Evolutionary conservation across 2,888 invertebrate species (phyloP).

Genomic region (Selenia dentaria): DNA sequence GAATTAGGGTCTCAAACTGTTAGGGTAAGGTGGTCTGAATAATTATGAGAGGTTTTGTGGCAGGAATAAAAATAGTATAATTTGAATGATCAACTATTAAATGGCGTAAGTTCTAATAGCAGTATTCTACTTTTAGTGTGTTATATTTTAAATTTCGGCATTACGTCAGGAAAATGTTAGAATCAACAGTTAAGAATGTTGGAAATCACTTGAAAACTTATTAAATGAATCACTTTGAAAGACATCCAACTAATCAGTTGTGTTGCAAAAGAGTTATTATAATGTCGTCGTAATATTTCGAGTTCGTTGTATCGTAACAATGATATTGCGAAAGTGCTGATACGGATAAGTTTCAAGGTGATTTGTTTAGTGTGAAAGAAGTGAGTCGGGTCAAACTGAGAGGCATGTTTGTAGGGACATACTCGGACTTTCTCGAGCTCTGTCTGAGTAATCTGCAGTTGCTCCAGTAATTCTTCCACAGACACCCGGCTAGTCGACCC

Average conservation of each 20-base stretch:
- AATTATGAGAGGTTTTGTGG: not conserved
- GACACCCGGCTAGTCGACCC: conserved; percentile 88
- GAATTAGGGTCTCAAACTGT: not conserved
- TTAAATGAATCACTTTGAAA: conserved; percentile 20
- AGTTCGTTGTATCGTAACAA: conserved; percentile 21
- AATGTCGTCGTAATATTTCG: conserved; percentile 12
- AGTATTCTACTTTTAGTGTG: conserved; percentile 17
- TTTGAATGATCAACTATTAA: conserved; percentile 3
- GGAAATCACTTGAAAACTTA: conserved; percentile 12
- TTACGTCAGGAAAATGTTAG: conserved; percentile 28
- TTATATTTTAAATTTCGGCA: conserved; percentile 16
- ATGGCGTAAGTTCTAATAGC: conserved; percentile 11
- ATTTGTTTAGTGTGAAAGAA: conserved; percentile 14
- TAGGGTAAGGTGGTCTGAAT: not conserved
- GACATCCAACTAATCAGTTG: conserved; percentile 15
- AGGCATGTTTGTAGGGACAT: conserved; percentile 52
- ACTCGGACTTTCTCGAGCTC: conserved; percentile 96
- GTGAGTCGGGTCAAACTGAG: conserved; percentile 1
- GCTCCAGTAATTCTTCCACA: conserved; percentile 92
- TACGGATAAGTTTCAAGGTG: conserved; percentile 38
- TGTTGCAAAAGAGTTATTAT: conserved; percentile 4
- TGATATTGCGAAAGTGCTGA: conserved; percentile 23
- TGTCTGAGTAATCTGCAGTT: conserved; percentile 92
- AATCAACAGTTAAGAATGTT: conserved; percentile 16
- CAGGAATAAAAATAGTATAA: conserved; percentile 15